A percentile compares a stretch with the other conserved stretches of the same genome.
phyloP scores from a whole-genome alignment of 2,888 invertebrate species.

The Zygogramma bicolorata region DNA sequence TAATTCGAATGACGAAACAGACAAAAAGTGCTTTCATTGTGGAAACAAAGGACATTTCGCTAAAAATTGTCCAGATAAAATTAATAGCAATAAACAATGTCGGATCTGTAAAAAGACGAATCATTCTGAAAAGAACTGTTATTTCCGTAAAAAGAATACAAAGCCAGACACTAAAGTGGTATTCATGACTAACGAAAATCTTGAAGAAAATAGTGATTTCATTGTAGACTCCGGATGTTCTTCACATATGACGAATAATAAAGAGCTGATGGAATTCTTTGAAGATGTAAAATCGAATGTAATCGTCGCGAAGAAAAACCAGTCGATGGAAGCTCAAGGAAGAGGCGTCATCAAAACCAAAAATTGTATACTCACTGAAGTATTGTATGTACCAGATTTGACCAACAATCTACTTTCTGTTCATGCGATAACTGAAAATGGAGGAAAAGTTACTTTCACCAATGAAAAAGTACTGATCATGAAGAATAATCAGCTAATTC shows the following conservation, averaged over 20 bases:
- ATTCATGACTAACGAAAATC: background rate
- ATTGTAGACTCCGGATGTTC: slow-evolving; percentile 17
- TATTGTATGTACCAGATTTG: slow-evolving; percentile 46
- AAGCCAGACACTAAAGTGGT: no score
- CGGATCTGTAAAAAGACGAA: slow-evolving; percentile 22
- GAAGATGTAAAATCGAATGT: no score
- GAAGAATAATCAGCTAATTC: slow-evolving; percentile 37
- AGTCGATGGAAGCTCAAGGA: slow-evolving; percentile 26
- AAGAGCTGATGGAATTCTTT: background rate
- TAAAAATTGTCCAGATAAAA: slow-evolving; percentile 12
- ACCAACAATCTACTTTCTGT: slow-evolving; percentile 54
- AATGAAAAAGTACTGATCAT: slow-evolving; percentile 43
- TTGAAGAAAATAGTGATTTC: background rate
- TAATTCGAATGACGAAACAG: background rate
- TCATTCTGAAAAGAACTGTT: no score
- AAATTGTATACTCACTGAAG: slow-evolving; percentile 40
- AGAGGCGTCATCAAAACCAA: slow-evolving; percentile 27
- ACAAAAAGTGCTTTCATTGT: slow-evolving; percentile 17
- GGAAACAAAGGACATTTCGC: slow-evolving; percentile 26
- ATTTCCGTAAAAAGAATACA: no score
- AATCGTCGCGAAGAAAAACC: slow-evolving; percentile 31
- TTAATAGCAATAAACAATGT: background rate
- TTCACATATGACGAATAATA: slow-evolving; percentile 30
- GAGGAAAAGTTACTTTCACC: slow-evolving; percentile 47
- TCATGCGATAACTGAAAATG: slow-evolving; percentile 48